phyloP scores from a whole-genome alignment of 2,797 vertebrate genomes.

The Silurus lanzhouensis region DNA sequence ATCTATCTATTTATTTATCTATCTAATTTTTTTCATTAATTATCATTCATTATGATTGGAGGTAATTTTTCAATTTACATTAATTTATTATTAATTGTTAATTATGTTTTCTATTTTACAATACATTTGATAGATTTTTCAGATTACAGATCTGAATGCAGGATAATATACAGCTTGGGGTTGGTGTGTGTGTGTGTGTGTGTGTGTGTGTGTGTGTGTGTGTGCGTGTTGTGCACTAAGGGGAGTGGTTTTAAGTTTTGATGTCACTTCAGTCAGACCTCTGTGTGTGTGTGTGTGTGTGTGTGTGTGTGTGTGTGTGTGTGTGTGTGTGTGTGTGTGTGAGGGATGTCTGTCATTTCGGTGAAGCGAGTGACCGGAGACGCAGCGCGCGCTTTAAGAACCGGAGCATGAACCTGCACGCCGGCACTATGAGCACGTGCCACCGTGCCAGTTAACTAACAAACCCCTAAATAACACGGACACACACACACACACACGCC shows the following conservation, averaged over 20 bases:
- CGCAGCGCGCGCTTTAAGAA: constrained; percentile 65
- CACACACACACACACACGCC: neutral
- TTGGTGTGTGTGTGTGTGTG: neutral
- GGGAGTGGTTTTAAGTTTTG: constrained; percentile 22
- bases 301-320: neutral
- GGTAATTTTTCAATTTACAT: too few species aligned
- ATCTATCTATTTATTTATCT: too few species aligned
- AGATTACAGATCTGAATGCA: neutral
- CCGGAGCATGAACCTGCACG: constrained; percentile 34
- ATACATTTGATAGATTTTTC: too few species aligned
- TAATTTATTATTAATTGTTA: too few species aligned
- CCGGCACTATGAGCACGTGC: constrained; percentile 27
- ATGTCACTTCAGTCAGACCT: constrained; percentile 14
- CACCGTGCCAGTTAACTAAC: neutral
- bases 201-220: neutral
- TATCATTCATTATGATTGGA: too few species aligned
- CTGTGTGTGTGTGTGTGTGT: too few species aligned
- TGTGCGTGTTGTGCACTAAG: neutral
- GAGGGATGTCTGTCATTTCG: constrained; percentile 12
- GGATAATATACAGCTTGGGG: neutral
- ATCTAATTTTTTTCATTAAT: too few species aligned
- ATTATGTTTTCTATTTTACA: neutral
- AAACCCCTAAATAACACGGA: neutral
- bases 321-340: neutral
- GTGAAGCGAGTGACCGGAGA: constrained; percentile 37